These are phyloP conservation scores for Crax fasciolata DNA, from an alignment of 2,797 vertebrate species.

Conservation along the genomic window DNA sequence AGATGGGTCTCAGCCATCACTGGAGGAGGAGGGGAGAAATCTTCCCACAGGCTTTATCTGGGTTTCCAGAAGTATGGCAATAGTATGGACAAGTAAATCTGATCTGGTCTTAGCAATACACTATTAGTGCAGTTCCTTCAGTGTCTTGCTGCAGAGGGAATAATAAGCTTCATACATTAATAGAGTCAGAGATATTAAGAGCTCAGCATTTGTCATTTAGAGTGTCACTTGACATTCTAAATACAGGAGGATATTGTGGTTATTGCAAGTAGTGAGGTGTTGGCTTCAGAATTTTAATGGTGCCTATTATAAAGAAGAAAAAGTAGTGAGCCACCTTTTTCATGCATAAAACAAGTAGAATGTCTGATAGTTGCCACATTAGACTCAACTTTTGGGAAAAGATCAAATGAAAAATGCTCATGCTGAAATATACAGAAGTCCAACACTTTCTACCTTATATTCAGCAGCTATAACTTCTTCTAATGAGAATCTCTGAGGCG, in stretches of 20 bases:
- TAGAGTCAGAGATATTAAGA: conserved; percentile 21
- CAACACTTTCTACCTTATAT: background rate
- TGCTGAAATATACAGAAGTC: conserved; percentile 13
- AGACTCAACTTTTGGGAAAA: background rate
- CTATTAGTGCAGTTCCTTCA: background rate
- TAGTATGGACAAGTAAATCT: background rate
- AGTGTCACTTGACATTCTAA: conserved; percentile 19
- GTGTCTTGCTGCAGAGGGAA: background rate
- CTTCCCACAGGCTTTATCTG: background rate
- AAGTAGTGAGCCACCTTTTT: background rate
- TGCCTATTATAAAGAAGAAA: background rate
- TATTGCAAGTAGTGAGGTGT: background rate
- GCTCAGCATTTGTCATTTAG: conserved; percentile 34
- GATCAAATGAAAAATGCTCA: background rate
- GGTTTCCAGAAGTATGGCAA: background rate
- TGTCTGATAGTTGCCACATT: background rate
- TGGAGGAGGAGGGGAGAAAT: background rate
- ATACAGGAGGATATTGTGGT: background rate
- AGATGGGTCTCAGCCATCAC: background rate
- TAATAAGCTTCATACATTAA: background rate
- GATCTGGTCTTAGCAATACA: background rate
- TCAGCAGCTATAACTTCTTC: conserved; percentile 11
- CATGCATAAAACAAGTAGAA: background rate
- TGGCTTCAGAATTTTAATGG: conserved; percentile 1
- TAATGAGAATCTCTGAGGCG: conserved; percentile 34